phyloP scores from a whole-genome alignment of 1,140 invertebrate species.

The Papilio helenus region DNA sequence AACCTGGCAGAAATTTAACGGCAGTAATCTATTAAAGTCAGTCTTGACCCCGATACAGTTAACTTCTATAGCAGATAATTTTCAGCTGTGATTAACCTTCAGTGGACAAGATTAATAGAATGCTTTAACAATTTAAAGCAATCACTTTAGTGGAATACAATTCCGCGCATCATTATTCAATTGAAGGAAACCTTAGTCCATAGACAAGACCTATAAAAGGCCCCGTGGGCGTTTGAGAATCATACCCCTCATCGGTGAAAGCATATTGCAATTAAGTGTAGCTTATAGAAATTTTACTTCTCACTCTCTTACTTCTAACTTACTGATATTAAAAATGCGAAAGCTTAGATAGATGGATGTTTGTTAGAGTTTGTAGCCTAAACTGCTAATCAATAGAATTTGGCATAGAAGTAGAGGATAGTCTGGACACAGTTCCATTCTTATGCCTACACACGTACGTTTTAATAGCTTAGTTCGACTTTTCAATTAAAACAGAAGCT shows the following conservation, averaged over 20 bases:
- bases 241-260: conserved; percentile 5
- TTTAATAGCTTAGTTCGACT: no score
- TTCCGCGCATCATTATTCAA: conserved; percentile 5
- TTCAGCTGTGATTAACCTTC: background rate
- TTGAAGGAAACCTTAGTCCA: conserved; percentile 4
- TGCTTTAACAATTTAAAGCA: conserved; percentile 26
- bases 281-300: background rate
- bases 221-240: conserved; percentile 16
- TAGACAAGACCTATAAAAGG: background rate
- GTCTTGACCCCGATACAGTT: background rate
- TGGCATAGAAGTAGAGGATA: no score
- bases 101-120: conserved; percentile 23
- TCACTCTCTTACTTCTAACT: no score
- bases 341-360: no score
- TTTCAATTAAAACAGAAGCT: no score
- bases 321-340: no score
- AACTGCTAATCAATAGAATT: no score
- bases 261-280: background rate
- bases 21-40: conserved; percentile 12
- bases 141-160: background rate
- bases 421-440: no score
- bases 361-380: no score
- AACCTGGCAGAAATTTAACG: background rate
- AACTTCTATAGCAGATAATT: background rate
- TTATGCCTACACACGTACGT: no score